Evolutionary conservation across 1,140 invertebrate genomes (phyloP), one percentile per base, ranked within the genome.

Genomic region (Neotoxoptera formosana): DNA sequence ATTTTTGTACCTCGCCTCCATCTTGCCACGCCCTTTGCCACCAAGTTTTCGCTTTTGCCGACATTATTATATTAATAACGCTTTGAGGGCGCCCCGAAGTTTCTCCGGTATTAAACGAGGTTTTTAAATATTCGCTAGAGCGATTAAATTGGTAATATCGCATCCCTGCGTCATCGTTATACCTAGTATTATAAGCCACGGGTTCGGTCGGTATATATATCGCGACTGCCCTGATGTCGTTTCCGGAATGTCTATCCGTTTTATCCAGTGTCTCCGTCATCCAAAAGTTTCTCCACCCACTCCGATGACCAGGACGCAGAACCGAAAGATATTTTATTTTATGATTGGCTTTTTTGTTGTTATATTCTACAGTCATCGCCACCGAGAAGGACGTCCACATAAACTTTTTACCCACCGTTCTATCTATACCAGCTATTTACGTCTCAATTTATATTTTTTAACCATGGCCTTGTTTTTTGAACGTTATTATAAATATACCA

Each of bases 51-150:
- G 9, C 41, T 7, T 7, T 2, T 1, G 9, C 25, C 47, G 47
- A 87, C 30, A 87, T 51, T 87, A 87, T 84, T 41, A 84, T 84
- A 41, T 87, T 87, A 87, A 87, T 87, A 87, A 48, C 86, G 20
- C 47, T 87, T 48, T n/a, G 7, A 2, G 3, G 30, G 47, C 86
- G n/a, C 17, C 7, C 9, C 45, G 4, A 87, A 87, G 86, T 87
- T 87, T 87, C n/a, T 48, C 30, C 86, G 14, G n/a, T 34, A 84
- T 41, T 41, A 41, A 76, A 76, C 14, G 30, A 76, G 60, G 30
- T 76, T 76, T 76, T 76, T n/a, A 67, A 67, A 67, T 67, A 67
- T 67, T 67, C 60, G 30, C 30, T 7, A 67, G 60, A 67, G 11
- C 60, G 60, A 67, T 67, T 67, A 17, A 67, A 67, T 67, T 67